Evolutionary conservation across 2,797 vertebrate species (phyloP), one percentile per base, ranked within the genome.

Genomic region (Gephyroberyx darwinii): DNA sequence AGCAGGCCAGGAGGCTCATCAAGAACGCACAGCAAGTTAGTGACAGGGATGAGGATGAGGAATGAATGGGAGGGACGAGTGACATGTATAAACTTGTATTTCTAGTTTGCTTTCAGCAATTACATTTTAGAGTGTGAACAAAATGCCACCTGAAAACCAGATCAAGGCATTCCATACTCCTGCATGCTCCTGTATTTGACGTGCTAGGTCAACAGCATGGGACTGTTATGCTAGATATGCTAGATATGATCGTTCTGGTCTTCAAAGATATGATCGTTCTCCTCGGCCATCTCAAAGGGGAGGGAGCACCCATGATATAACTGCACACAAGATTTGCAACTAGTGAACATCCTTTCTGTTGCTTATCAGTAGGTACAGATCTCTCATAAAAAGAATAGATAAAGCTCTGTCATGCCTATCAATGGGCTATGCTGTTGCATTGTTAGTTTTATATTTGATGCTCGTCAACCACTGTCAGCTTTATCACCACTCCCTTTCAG

Each of bases 1-100:
- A 98, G 31, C 96, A 98, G 75, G 95, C 96, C 1, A 93, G 97
- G 14, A 94, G 96, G 73, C 97, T 99, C 88, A 99, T 99, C 75
- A 96, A 97, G 73, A 95, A 93, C 1, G 98, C 98, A 56, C 94
- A 95, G 43, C 96, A 98, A 91, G 98, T 99, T 70, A 90, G 92
- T 80, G 8, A 37, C 64, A 78, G 41, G 33, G 37, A 45, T 26
- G 26, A 22, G 22, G 20, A 20, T 12, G 0, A 33, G 8, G 57
- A 43, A 52, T 8, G 30, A 33, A 19, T 3, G 55, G 55, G 48
- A 20, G 48, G 26, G 30, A 19, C n/a, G 1, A 1, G 8, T 35
- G 8, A 58, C 22, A 17, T 43, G 54, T 30, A 54, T 31, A 62
- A 69, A 83, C 57, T 31, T 43, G 69, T 8, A 39, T 10, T 4